phyloP scores from a whole-genome alignment of 1,140 invertebrate genomes.

The Drosophila grimshawi region DNA sequence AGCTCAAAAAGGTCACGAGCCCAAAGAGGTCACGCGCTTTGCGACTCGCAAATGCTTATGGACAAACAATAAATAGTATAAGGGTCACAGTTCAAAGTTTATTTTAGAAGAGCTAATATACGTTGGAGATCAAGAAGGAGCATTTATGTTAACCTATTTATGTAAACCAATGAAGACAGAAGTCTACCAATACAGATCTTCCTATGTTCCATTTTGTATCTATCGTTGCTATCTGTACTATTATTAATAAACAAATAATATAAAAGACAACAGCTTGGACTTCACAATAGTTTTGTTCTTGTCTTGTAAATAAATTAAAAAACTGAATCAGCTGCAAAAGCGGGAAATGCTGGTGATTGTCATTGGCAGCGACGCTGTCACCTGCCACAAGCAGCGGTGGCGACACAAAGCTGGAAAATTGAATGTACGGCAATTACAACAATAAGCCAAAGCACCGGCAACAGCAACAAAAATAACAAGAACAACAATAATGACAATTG shows the following conservation, averaged over 20 bases:
- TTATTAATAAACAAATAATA: background rate
- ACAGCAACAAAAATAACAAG: conserved; percentile 16
- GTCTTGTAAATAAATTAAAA: conserved; percentile 24
- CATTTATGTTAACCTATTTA: background rate
- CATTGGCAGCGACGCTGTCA: conserved; percentile 32
- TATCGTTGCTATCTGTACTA: too few species aligned
- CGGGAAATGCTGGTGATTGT: conserved; percentile 53
- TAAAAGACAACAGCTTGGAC: background rate
- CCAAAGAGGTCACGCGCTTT: background rate
- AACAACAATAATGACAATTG: conserved; percentile 56
- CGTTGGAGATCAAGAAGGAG: background rate
- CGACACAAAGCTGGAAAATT: conserved; percentile 28
- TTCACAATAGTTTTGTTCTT: background rate
- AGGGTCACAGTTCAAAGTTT: background rate
- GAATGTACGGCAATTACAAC: conserved; percentile 56
- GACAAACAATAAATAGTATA: background rate
- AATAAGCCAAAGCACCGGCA: conserved; percentile 37
- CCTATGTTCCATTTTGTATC: too few species aligned
- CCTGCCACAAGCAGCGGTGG: conserved; percentile 33
- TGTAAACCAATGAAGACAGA: background rate
- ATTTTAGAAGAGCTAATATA: too few species aligned
- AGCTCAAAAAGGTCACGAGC: background rate
- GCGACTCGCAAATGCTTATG: background rate
- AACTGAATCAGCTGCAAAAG: conserved; percentile 1
- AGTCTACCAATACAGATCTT: background rate